Conservation (phyloP, 64 coral and sea anemone species). For the Cladopsammia gracilis region DNA sequence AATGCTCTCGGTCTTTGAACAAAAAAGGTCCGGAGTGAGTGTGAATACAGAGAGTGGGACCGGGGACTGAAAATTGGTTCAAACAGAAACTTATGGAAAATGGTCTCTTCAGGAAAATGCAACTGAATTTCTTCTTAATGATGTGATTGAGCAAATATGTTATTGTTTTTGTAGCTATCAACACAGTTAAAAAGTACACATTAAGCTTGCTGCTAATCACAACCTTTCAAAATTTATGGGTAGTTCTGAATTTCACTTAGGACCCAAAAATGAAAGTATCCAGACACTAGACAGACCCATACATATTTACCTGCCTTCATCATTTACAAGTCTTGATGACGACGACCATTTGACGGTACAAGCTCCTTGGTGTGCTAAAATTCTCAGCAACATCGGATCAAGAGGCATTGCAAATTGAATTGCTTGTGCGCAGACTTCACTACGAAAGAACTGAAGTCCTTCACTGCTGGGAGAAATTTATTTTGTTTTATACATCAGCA, state of each 20-base stretch:
- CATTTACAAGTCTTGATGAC: constrained; percentile 18
- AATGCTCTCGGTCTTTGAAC: no score
- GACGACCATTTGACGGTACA: constrained; percentile 14
- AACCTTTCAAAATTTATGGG: no score
- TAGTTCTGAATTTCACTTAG: constrained; percentile 9
- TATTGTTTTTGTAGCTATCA: no score
- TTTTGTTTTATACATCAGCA: constrained; percentile 16
- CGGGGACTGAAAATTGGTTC: no score
- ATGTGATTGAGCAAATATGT: no score
- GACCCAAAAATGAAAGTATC: constrained; percentile 16
- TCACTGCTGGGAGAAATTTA: constrained; percentile 59
- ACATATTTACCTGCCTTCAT: constrained; percentile 47
- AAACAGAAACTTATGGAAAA: no score
- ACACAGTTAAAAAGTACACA: no score
- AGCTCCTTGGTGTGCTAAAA: constrained; percentile 44
- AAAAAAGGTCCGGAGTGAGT: no score
- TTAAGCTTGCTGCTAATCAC: no score
- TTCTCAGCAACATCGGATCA: constrained; percentile 52
- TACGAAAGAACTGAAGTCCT: constrained; percentile 13
- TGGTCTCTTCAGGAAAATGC: no score
- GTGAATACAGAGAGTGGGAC: no score
- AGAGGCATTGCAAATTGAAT: constrained; percentile 65
- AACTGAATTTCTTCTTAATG: no score
- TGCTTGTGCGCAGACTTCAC: constrained; percentile 39
- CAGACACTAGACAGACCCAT: constrained; percentile 38